A percentile compares a stretch with the other conserved stretches of the same genome.
Conservation (phyloP, 2,113 vertebrate species). For the Erythrolamprus reginae region DNA sequence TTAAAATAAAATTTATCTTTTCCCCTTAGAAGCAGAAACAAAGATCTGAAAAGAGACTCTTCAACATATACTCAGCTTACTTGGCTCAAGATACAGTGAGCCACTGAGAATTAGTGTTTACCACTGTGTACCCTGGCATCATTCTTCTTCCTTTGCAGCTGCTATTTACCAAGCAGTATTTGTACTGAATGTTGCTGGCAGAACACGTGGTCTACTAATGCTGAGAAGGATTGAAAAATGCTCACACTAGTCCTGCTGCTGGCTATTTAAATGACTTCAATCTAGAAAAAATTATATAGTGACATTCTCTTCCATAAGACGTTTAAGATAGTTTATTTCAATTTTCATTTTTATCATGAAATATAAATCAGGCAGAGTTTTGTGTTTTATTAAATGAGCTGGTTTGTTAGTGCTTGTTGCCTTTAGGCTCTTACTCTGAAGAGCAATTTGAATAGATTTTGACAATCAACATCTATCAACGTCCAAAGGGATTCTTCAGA, state of each 20-base stretch:
- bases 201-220: slow-evolving; percentile 45
- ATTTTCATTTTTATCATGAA: slow-evolving; percentile 33
- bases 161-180: slow-evolving; percentile 69
- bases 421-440: background rate
- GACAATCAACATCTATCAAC: background rate
- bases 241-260: slow-evolving; percentile 44
- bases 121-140: slow-evolving; percentile 67
- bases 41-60: background rate
- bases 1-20: background rate
- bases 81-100: slow-evolving; percentile 40
- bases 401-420: background rate
- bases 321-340: slow-evolving; percentile 9
- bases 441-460: background rate
- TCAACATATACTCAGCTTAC: slow-evolving; percentile 23
- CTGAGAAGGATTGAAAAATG: slow-evolving; percentile 58
- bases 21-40: background rate
- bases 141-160: slow-evolving; percentile 77
- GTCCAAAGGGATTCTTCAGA: background rate
- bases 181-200: slow-evolving; percentile 67
- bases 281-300: slow-evolving; percentile 35
- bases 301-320: slow-evolving; percentile 37
- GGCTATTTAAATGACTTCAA: slow-evolving; percentile 50
- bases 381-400: background rate
- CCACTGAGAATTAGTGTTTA: slow-evolving; percentile 41
- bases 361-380: background rate